A percentile compares a stretch with the other conserved stretches of the same genome.
phyloP scores from a whole-genome alignment of 2,113 vertebrate species.

The Telmatochromis brachygnathus region DNA sequence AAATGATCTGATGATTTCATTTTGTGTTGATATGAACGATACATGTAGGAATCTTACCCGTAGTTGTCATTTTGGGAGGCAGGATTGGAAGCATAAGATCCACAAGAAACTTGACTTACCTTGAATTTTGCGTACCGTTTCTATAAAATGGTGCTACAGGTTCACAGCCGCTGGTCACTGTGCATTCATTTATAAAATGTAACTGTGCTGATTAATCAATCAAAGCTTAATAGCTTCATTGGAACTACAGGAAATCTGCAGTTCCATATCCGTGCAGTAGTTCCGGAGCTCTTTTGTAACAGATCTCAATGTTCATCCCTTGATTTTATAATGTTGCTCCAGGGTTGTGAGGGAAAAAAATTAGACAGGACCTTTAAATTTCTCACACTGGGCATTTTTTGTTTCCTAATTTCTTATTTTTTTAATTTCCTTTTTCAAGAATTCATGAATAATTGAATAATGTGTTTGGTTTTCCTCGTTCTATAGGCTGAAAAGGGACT shows the following conservation, averaged over 20 bases:
- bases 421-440: neutral
- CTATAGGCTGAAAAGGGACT: neutral
- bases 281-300: neutral
- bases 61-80: neutral
- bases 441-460: neutral
- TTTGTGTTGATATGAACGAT: neutral
- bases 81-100: neutral
- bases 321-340: neutral
- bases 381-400: neutral
- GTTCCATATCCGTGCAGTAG: neutral
- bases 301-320: neutral
- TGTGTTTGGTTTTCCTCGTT: neutral
- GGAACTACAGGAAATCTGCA: neutral
- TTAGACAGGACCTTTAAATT: neutral
- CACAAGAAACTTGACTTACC: neutral
- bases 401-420: neutral
- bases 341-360: rapidly evolving
- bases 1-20: neutral
- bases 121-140: neutral
- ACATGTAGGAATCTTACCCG: neutral
- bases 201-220: neutral
- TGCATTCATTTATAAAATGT: neutral
- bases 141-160: neutral
- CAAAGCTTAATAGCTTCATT: neutral
- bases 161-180: neutral